phyloP scores from a whole-genome alignment of 2,113 vertebrate species.

The Onychostoma macrolepis region DNA sequence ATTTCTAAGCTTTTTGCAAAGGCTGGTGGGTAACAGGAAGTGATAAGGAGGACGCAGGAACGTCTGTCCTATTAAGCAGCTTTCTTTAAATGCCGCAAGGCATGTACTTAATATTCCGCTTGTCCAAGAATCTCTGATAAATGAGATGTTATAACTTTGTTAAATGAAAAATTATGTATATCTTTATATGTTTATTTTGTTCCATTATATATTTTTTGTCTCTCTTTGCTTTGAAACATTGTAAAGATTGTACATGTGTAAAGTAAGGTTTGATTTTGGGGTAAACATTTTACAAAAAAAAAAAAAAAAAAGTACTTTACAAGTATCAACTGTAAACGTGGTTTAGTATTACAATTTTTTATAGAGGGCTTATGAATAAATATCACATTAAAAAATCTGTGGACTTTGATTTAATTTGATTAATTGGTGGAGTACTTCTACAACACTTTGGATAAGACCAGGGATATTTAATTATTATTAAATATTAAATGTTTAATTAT shows the following conservation, averaged over 20 bases:
- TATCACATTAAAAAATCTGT: slow-evolving; percentile 66
- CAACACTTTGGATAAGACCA: background rate
- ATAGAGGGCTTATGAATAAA: slow-evolving; percentile 84
- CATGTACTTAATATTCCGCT: slow-evolving; percentile 50
- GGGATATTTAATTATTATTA: background rate
- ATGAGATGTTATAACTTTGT: slow-evolving; percentile 62
- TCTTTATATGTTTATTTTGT: slow-evolving; percentile 58
- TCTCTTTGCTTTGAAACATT: slow-evolving; percentile 58
- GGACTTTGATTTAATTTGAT: background rate
- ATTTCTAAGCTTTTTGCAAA: slow-evolving; percentile 53
- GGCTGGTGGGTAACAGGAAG: slow-evolving; percentile 56
- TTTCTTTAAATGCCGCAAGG: slow-evolving; percentile 62
- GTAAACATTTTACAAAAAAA: slow-evolving; percentile 74
- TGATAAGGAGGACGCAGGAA: slow-evolving; percentile 58
- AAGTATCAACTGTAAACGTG: slow-evolving; percentile 83
- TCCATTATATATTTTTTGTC: slow-evolving; percentile 31
- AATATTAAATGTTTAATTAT: no score
- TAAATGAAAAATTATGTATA: slow-evolving; percentile 61
- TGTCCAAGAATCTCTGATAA: slow-evolving; percentile 69
- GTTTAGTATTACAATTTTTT: slow-evolving; percentile 86
- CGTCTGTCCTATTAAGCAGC: slow-evolving; percentile 54
- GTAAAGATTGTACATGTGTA: slow-evolving; percentile 79
- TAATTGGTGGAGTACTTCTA: background rate
- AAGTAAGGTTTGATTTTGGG: slow-evolving; percentile 74
- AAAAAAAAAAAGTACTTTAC: slow-evolving; percentile 74